Evolutionary conservation across 2,113 vertebrate species (phyloP).

Genomic region (Donacobius atricapilla): DNA sequence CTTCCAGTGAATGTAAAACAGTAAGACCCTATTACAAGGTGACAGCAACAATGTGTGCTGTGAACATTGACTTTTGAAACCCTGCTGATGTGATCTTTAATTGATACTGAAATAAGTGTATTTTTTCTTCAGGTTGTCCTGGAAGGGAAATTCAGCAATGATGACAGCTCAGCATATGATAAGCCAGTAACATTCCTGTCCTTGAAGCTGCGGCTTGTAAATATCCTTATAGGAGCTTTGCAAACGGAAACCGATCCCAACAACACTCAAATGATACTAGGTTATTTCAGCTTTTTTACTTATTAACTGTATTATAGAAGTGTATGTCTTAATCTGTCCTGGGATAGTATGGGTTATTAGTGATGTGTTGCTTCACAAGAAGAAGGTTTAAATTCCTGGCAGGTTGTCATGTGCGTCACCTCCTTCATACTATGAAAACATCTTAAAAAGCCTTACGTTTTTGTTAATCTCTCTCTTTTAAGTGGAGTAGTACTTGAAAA

Average conservation of each 20-base stretch:
- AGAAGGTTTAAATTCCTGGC: neutral
- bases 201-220: constrained; percentile 91
- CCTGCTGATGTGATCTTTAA: neutral
- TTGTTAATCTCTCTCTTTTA: neutral
- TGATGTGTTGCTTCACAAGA: neutral
- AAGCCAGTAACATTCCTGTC: constrained; percentile 93
- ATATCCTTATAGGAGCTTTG: constrained; percentile 93
- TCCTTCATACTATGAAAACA: neutral
- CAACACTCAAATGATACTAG: constrained; percentile 96
- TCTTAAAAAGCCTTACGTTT: neutral
- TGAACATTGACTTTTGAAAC: neutral
- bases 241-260: constrained; percentile 94
- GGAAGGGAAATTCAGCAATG: constrained; percentile 95
- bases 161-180: constrained; percentile 86
- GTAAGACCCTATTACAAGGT: neutral
- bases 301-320: neutral
- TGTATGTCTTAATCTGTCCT: neutral
- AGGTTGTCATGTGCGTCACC: neutral
- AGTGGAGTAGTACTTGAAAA: neutral
- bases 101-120: neutral
- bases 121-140: constrained; percentile 83
- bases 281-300: constrained; percentile 68
- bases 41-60: neutral
- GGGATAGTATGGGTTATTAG: neutral
- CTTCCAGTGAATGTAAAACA: neutral